Conservation (phyloP, 2,113 vertebrate species). For the Dermatemys mawii region DNA sequence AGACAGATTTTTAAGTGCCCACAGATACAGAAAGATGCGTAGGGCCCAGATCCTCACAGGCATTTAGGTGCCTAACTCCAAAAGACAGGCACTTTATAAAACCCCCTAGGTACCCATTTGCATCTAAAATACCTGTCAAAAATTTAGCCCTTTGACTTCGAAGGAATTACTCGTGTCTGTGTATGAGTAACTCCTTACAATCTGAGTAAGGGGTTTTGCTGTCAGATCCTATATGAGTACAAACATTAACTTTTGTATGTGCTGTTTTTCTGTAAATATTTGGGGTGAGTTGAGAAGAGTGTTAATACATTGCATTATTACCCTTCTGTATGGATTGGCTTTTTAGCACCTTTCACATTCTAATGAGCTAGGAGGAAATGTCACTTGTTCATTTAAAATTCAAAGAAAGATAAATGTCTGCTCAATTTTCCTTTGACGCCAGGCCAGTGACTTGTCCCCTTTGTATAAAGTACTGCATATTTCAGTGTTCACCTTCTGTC, state of each 20-base stretch:
- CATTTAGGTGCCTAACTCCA: too few species aligned
- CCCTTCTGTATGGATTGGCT: neutral
- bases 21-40: too few species aligned
- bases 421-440: neutral
- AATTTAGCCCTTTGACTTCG: neutral
- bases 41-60: too few species aligned
- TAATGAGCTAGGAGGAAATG: neutral
- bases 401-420: neutral
- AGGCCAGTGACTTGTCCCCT: neutral
- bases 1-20: neutral
- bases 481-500: neutral
- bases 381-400: neutral
- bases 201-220: neutral
- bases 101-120: neutral
- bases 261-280: neutral
- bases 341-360: neutral
- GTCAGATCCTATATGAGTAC: neutral
- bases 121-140: neutral
- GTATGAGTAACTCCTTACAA: neutral
- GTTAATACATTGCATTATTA: neutral
- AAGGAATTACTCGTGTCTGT: neutral
- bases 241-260: neutral
- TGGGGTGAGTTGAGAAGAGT: neutral
- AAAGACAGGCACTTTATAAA: too few species aligned
- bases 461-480: neutral